Evolutionary conservation across 2,113 vertebrate species (phyloP).

Genomic region (Lipotes vexillifer): DNA sequence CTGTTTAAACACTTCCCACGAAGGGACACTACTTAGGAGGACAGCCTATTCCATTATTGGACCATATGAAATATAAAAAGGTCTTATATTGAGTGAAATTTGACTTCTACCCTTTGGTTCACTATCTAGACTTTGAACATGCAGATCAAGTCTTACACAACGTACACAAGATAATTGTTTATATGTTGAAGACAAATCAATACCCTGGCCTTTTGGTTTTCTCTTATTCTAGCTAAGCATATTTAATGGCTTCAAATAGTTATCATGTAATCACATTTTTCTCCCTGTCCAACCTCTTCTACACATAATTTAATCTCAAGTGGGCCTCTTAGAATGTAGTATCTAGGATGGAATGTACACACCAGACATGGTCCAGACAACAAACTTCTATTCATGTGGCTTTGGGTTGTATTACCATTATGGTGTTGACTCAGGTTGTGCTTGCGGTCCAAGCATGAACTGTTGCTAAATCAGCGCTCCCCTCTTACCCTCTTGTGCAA

Average conservation of each 20-base stretch:
- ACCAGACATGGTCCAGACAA: neutral
- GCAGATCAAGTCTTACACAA: neutral
- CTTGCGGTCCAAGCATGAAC: neutral
- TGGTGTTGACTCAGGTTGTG: neutral
- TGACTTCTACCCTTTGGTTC: neutral
- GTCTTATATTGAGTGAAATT: neutral
- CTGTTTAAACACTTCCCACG: neutral
- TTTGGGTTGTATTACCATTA: neutral
- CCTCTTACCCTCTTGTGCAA: neutral
- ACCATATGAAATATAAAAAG: neutral
- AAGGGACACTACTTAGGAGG: neutral
- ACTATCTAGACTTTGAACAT: neutral
- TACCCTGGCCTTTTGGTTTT: neutral
- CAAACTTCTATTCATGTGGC: neutral
- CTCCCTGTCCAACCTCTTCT: neutral
- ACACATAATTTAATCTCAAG: neutral
- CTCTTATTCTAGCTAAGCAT: neutral
- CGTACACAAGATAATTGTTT: neutral
- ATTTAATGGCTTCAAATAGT: neutral
- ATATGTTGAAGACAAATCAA: neutral
- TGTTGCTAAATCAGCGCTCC: neutral
- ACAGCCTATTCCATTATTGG: neutral
- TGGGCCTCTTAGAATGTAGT: neutral
- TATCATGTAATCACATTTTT: neutral
- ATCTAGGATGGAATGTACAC: neutral